phyloP scores from a whole-genome alignment of 2,797 vertebrate species.

The Ctenosaura bakeri region DNA sequence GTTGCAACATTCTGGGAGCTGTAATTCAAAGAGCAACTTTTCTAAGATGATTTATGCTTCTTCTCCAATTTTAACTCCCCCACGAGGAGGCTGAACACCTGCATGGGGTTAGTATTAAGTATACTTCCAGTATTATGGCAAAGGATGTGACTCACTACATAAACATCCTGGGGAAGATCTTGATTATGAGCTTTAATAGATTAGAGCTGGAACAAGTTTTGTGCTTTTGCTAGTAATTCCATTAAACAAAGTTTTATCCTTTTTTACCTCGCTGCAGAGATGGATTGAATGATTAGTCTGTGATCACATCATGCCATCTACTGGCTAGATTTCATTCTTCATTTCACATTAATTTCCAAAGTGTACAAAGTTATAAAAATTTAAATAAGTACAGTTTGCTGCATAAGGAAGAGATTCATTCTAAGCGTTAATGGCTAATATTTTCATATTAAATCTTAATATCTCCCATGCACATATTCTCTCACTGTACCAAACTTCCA shows the following conservation, averaged over 20 bases:
- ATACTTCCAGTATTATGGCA: neutral
- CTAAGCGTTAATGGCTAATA: neutral
- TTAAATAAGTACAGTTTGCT: neutral
- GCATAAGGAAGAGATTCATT: neutral
- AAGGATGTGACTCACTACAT: neutral
- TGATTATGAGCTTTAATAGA: neutral
- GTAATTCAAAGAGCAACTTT: no score
- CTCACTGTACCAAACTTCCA: neutral
- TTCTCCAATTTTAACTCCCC: neutral
- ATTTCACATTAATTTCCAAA: neutral
- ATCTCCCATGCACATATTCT: neutral
- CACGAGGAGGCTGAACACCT: neutral
- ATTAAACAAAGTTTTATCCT: neutral
- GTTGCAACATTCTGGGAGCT: no score
- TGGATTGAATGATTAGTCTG: constrained; percentile 1
- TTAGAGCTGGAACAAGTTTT: neutral
- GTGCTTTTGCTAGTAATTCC: constrained; percentile 9
- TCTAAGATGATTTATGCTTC: no score
- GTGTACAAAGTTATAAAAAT: neutral
- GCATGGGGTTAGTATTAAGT: neutral
- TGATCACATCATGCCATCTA: constrained; percentile 53
- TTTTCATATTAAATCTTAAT: neutral
- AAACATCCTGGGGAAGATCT: neutral
- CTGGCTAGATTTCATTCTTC: constrained; percentile 34
- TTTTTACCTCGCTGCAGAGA: neutral